These are phyloP conservation scores for Terebella lapidaria DNA, from an alignment of 2,888 invertebrate species.

Conservation along the genomic window DNA sequence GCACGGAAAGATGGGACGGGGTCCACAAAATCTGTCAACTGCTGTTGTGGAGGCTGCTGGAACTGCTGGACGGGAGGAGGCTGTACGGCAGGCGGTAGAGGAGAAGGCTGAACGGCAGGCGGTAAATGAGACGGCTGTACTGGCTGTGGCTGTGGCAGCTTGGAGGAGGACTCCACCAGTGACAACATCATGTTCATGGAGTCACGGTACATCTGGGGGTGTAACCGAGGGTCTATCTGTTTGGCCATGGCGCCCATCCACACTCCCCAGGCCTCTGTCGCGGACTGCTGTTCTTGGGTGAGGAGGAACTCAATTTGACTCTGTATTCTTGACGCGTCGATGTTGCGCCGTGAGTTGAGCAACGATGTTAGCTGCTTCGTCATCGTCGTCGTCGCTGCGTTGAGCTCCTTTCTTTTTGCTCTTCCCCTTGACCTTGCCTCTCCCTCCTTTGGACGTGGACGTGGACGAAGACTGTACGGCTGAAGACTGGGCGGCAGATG, in stretches of 20 bases:
- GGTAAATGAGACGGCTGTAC: not conserved
- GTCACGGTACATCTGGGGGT: not conserved
- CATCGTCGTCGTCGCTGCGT: not conserved
- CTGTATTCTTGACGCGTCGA: not conserved
- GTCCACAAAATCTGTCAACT: too few relatives aligned
- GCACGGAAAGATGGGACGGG: too few relatives aligned
- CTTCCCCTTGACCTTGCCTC: too few relatives aligned
- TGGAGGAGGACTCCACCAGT: too few relatives aligned
- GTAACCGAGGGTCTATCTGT: not conserved
- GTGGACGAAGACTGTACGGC: too few relatives aligned
- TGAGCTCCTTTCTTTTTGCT: too few relatives aligned
- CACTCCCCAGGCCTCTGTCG: too few relatives aligned
- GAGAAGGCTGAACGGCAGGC: not conserved
- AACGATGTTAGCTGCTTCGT: not conserved
- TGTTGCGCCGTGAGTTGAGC: not conserved
- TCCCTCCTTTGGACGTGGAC: too few relatives aligned
- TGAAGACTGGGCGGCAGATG: too few relatives aligned
- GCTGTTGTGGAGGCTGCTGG: not conserved
- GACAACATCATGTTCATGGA: not conserved
- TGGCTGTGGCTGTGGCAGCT: not conserved
- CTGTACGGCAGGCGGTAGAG: not conserved
- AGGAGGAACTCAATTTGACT: not conserved
- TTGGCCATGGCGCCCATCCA: not conserved
- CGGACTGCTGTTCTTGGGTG: not conserved
- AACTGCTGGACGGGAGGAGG: not conserved